phyloP scores from a whole-genome alignment of 2,888 invertebrate species.

The Philereme transversata region DNA sequence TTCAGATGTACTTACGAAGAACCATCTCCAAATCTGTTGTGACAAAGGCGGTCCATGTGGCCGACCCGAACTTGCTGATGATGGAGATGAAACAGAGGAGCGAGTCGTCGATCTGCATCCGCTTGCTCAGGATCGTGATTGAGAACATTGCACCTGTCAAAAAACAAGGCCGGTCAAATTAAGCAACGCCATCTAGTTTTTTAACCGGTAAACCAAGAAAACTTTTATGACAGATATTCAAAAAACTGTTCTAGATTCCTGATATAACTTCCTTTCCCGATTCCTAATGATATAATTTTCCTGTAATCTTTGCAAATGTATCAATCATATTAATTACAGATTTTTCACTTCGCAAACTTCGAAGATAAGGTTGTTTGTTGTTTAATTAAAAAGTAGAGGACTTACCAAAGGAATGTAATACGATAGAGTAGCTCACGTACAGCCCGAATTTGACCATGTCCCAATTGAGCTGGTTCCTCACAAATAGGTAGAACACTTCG shows the following conservation, averaged over 20 bases:
- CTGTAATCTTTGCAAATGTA: too few species aligned
- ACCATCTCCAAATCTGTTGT: constrained; percentile 72
- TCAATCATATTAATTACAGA: too few species aligned
- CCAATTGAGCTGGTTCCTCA: constrained; percentile 52
- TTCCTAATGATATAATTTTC: too few species aligned
- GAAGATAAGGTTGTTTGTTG: too few species aligned
- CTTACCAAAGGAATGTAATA: constrained; percentile 76
- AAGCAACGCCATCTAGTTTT: too few species aligned
- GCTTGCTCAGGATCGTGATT: constrained; percentile 68
- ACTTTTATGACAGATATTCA: too few species aligned
- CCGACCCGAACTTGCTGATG: constrained; percentile 69
- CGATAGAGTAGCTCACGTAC: constrained; percentile 71
- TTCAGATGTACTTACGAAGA: constrained; percentile 54
- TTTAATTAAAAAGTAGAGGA: too few species aligned
- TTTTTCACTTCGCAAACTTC: too few species aligned
- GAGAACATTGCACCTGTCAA: constrained; percentile 73
- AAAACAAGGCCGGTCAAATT: neutral
- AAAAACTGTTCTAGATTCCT: too few species aligned
- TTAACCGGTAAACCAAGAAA: too few species aligned
- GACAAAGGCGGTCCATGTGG: constrained; percentile 75
- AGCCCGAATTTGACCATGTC: constrained; percentile 74
- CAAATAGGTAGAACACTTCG: constrained; percentile 69
- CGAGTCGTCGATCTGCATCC: constrained; percentile 69
- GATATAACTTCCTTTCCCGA: too few species aligned
- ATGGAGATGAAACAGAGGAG: constrained; percentile 71